Percentiles rank a stretch among this genome's conserved stretches.
Conservation (phyloP, 2,888 invertebrate species). For the Koerneria pararmatus region DNA sequence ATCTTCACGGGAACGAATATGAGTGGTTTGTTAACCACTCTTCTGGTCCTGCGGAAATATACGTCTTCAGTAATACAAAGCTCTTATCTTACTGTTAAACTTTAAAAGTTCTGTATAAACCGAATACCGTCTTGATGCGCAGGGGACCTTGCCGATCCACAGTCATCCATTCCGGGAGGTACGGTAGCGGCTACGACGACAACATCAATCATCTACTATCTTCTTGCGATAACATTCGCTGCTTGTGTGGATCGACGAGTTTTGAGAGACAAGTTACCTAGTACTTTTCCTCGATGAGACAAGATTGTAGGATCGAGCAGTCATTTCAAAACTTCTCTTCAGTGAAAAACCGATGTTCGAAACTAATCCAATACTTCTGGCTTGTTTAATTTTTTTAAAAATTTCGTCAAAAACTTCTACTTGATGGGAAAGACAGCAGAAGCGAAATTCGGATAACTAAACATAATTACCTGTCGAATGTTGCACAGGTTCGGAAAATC, state of each 20-base stretch:
- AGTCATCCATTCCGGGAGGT: constrained; percentile 94
- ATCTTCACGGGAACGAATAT: constrained; percentile 99
- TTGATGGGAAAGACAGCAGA: too few relatives aligned
- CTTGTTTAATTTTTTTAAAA: too few relatives aligned
- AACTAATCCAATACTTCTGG: too few relatives aligned
- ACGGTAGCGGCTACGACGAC: constrained; percentile 93
- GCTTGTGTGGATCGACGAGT: constrained; percentile 86
- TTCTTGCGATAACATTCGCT: constrained; percentile 79
- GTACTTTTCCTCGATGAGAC: neutral
- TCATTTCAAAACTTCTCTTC: too few relatives aligned
- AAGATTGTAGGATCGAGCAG: too few relatives aligned
- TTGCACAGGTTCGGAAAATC: constrained; percentile 83
- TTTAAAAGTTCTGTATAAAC: neutral
- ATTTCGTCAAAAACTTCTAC: too few relatives aligned
- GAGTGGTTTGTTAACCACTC: constrained; percentile 67
- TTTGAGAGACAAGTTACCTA: constrained; percentile 86
- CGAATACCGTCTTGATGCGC: constrained; percentile 59
- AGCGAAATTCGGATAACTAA: too few relatives aligned
- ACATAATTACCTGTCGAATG: too few relatives aligned
- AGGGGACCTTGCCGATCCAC: constrained; percentile 94
- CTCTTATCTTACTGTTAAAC: neutral
- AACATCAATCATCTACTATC: constrained; percentile 88
- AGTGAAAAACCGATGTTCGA: too few relatives aligned
- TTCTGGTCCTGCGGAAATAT: neutral
- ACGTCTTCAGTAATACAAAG: neutral